Percentiles rank a stretch among this genome's conserved stretches.
These are phyloP conservation scores for Corythaeola cristata DNA, from an alignment of 2,113 vertebrate species.

Conservation along the genomic window DNA sequence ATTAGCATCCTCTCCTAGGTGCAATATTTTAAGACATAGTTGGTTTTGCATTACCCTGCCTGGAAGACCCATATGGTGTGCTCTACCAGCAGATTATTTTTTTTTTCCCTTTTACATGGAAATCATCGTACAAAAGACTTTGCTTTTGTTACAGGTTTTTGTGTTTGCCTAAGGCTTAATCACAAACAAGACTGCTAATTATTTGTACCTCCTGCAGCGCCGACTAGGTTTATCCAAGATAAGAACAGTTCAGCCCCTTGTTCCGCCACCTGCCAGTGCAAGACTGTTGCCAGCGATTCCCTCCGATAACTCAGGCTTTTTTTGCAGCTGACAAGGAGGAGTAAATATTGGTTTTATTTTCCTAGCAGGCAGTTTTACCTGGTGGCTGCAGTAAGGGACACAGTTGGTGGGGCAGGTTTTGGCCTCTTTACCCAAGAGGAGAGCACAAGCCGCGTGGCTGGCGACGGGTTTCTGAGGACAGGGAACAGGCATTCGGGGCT, in stretches of 20 bases:
- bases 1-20: not conserved
- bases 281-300: not conserved
- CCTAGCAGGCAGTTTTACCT: not conserved
- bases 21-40: not conserved
- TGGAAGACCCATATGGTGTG: not conserved
- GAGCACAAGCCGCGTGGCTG: fast-evolving
- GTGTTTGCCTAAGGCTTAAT: not conserved
- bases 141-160: not conserved
- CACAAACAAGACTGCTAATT: not conserved
- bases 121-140: not conserved
- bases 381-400: not conserved
- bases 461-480: not conserved
- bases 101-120: not conserved
- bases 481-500: too few relatives aligned
- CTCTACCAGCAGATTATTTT: not conserved
- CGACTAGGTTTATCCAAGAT: not conserved
- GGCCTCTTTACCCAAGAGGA: not conserved
- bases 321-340: not conserved
- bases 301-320: not conserved
- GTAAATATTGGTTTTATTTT: not conserved
- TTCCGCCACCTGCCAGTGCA: not conserved
- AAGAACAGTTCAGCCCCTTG: not conserved
- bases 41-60: not conserved
- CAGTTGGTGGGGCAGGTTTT: not conserved
- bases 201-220: not conserved